phyloP scores from a whole-genome alignment of 2,888 invertebrate species.

The Altica lythri region DNA sequence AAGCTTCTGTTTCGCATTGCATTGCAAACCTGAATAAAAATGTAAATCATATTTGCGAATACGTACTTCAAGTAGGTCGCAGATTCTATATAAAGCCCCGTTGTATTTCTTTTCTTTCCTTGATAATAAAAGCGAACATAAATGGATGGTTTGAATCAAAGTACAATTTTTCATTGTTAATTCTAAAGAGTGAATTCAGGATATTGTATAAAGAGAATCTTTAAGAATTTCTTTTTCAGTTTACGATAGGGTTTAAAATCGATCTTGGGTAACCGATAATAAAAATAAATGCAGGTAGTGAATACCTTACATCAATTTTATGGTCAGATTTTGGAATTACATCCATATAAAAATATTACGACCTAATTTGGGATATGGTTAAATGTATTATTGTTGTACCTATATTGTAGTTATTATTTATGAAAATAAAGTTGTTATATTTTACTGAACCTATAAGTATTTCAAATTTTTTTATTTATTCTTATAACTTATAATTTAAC shows the following conservation, averaged over 20 bases:
- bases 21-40: constrained; percentile 22
- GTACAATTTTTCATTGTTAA: constrained; percentile 29
- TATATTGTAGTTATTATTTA: no score
- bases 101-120: constrained; percentile 19
- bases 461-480: no score
- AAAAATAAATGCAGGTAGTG: constrained; percentile 14
- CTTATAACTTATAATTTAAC: no score
- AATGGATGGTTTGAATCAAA: constrained; percentile 19
- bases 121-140: constrained; percentile 7
- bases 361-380: no score
- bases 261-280: constrained; percentile 15
- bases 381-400: no score
- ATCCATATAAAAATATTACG: not conserved
- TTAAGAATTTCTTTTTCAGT: constrained; percentile 15
- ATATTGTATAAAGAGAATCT: constrained; percentile 21
- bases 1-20: constrained; percentile 10
- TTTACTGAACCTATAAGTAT: no score
- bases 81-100: constrained; percentile 9
- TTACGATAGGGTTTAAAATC: constrained; percentile 6
- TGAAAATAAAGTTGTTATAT: no score
- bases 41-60: constrained; percentile 29
- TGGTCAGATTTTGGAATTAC: constrained; percentile 5
- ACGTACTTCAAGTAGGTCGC: constrained; percentile 22
- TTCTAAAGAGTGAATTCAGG: constrained; percentile 26
- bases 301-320: constrained; percentile 11